Evolutionary conservation across 2,797 vertebrate genomes (phyloP).

Genomic region (Sitta carolinensis): DNA sequence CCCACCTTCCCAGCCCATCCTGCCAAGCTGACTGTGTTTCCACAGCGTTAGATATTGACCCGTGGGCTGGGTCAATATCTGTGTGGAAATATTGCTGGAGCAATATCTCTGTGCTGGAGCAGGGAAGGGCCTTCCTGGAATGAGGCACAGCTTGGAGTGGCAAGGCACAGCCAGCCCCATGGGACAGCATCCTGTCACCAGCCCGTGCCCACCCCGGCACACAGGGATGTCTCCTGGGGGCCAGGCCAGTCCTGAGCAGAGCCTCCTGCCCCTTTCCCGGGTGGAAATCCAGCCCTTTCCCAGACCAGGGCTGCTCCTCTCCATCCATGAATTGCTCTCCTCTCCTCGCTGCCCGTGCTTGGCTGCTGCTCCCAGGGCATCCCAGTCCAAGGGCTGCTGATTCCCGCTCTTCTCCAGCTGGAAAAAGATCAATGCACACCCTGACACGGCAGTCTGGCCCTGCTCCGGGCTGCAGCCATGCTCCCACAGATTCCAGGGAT

Average conservation of each 20-base stretch:
- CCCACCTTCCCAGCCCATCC: neutral
- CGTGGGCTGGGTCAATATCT: neutral
- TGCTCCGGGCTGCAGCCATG: neutral
- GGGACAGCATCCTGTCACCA: neutral
- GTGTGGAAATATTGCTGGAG: too few species aligned
- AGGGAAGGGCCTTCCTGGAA: neutral
- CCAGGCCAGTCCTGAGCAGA: neutral
- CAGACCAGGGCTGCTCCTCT: neutral
- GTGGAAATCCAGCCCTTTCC: neutral
- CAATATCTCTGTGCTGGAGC: neutral
- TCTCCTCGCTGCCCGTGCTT: neutral
- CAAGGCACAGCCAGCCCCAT: too few species aligned
- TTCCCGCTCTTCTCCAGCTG: neutral
- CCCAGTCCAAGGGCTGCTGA: neutral
- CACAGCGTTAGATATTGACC: neutral
- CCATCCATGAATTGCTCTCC: neutral
- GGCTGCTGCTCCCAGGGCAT: neutral
- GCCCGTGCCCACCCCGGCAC: accelerated
- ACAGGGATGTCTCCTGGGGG: neutral
- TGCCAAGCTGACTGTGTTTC: neutral
- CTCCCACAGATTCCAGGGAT: neutral
- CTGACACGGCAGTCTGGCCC: neutral
- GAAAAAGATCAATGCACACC: neutral
- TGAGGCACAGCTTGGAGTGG: neutral
- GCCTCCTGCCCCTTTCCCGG: neutral